Evolutionary conservation across 2,113 vertebrate genomes (phyloP).

Genomic region (Psophia crepitans): DNA sequence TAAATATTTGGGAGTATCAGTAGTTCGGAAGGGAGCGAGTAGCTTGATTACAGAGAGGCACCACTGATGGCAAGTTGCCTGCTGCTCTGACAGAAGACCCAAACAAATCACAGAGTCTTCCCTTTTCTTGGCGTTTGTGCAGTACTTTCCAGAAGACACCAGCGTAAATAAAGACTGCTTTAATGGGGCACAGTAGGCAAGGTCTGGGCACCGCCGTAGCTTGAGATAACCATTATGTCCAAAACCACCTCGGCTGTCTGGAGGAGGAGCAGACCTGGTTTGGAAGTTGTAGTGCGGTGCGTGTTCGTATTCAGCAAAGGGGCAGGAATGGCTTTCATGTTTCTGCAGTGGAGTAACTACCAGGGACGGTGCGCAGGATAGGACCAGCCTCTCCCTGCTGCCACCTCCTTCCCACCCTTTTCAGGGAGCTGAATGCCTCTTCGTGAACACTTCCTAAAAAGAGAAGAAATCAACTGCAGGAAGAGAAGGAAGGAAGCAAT

Average conservation of each 20-base stretch:
- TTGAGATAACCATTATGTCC: neutral
- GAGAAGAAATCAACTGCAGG: conserved; percentile 50
- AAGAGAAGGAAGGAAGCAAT: conserved; percentile 63
- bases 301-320: neutral
- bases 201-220: neutral
- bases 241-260: neutral
- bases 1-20: neutral
- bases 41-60: neutral
- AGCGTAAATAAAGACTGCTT: neutral
- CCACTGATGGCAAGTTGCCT: neutral
- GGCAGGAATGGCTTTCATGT: neutral
- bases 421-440: conserved; percentile 25
- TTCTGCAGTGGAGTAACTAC: neutral
- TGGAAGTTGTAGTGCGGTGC: neutral
- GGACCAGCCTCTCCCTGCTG: neutral
- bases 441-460: conserved; percentile 40
- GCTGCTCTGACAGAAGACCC: conserved; percentile 23
- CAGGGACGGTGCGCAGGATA: neutral
- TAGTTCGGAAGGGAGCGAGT: neutral
- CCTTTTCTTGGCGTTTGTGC: neutral
- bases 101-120: neutral
- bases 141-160: neutral
- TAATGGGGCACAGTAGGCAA: neutral
- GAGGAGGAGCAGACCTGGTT: neutral
- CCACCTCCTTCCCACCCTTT: neutral